These are phyloP conservation scores for Cephus sareptanus DNA, from an alignment of 2,888 invertebrate genomes.

Conservation along the genomic window DNA sequence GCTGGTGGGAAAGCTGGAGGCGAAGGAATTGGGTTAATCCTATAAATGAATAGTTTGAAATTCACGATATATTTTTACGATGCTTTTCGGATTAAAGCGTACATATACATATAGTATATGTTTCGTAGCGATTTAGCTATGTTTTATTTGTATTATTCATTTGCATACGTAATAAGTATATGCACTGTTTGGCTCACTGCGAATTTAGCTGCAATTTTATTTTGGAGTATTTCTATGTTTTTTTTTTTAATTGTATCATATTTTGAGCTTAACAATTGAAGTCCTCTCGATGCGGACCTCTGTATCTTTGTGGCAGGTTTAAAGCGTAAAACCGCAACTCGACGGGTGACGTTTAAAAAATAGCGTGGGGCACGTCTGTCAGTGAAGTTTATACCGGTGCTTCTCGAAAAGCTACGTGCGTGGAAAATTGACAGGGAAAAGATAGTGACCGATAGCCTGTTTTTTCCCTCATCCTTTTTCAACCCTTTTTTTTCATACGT, in stretches of 20 bases:
- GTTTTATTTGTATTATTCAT: background rate
- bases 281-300: background rate
- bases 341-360: background rate
- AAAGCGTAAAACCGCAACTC: background rate
- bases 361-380: background rate
- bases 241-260: background rate
- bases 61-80: background rate
- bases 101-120: background rate
- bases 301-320: background rate
- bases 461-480: background rate
- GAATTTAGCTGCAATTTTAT: background rate
- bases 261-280: background rate
- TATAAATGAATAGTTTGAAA: constrained; percentile 11
- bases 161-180: background rate
- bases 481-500: background rate
- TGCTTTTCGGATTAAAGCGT: background rate
- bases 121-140: background rate
- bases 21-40: constrained; percentile 13
- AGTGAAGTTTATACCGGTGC: background rate
- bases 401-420: background rate
- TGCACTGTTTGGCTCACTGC: background rate
- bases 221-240: background rate
- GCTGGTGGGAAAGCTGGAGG: background rate
- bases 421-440: background rate
- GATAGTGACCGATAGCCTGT: background rate